Conservation (phyloP, 2,113 vertebrate genomes). For the Eulemur macaco region DNA sequence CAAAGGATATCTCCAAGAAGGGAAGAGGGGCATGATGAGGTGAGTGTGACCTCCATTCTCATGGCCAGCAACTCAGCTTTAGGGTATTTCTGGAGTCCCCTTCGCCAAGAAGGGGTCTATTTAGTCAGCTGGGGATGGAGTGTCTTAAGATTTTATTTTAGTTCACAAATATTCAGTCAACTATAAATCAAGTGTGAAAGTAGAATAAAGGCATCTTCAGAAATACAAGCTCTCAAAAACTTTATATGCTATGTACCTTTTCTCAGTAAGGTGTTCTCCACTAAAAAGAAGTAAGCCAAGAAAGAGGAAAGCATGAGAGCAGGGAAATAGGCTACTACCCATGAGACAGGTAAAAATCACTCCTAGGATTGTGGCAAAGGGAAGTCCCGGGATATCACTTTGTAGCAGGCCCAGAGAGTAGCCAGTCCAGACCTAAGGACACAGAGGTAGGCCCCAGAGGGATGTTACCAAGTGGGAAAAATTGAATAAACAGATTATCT, state of each 20-base stretch:
- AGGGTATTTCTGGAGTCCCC: no score
- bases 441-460: not conserved
- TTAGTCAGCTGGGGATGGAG: no score
- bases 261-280: not conserved
- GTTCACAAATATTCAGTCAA: not conserved
- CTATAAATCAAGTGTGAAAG: not conserved
- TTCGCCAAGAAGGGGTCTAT: no score
- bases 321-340: not conserved
- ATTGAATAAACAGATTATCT: not conserved
- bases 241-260: not conserved
- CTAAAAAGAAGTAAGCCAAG: not conserved
- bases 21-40: no score
- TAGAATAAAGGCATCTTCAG: not conserved
- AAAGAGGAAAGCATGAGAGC: not conserved
- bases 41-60: no score
- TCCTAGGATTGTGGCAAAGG: not conserved
- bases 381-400: not conserved
- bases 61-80: no score
- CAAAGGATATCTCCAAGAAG: no score
- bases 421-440: not conserved
- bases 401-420: not conserved
- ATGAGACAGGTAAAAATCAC: not conserved
- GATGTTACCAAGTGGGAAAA: not conserved
- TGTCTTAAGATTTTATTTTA: no score
- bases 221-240: not conserved